Evolutionary conservation across 1,140 invertebrate genomes (phyloP).

Genomic region (Heliconius eleuchia): DNA sequence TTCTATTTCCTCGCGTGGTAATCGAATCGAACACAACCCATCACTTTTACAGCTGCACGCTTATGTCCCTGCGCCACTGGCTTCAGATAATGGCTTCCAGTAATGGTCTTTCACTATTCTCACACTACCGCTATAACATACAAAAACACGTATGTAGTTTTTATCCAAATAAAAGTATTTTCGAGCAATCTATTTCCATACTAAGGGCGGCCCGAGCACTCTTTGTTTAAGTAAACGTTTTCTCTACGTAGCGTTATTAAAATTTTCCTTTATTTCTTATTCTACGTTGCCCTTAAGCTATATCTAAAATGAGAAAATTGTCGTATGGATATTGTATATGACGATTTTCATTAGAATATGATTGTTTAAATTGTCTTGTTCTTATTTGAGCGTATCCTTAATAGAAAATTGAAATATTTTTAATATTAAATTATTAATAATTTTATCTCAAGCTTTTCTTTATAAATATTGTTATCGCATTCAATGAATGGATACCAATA

Average conservation of each 20-base stretch:
- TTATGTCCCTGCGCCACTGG: too few relatives aligned
- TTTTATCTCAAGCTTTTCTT: too few relatives aligned
- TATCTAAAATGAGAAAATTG: slow-evolving; percentile 2
- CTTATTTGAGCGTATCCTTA: too few relatives aligned
- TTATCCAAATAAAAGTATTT: neutral
- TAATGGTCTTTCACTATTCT: neutral
- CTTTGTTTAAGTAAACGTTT: slow-evolving; percentile 4
- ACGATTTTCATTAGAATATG: neutral
- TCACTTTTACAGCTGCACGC: too few relatives aligned
- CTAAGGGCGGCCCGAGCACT: neutral
- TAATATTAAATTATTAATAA: too few relatives aligned
- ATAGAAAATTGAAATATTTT: too few relatives aligned
- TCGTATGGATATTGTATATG: neutral
- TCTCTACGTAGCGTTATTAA: slow-evolving; percentile 7
- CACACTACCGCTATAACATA: neutral
- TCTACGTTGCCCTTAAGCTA: slow-evolving; percentile 18
- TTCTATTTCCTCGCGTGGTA: too few relatives aligned
- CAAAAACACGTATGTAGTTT: neutral
- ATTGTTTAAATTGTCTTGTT: too few relatives aligned
- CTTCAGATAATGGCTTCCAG: too few relatives aligned
- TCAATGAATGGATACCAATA: too few relatives aligned
- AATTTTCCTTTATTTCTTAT: slow-evolving; percentile 6
- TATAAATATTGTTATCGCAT: too few relatives aligned
- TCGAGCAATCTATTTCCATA: neutral
- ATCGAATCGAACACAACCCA: too few relatives aligned